Conservation (phyloP, 2,888 invertebrate genomes). For the Mycogona germanica region DNA sequence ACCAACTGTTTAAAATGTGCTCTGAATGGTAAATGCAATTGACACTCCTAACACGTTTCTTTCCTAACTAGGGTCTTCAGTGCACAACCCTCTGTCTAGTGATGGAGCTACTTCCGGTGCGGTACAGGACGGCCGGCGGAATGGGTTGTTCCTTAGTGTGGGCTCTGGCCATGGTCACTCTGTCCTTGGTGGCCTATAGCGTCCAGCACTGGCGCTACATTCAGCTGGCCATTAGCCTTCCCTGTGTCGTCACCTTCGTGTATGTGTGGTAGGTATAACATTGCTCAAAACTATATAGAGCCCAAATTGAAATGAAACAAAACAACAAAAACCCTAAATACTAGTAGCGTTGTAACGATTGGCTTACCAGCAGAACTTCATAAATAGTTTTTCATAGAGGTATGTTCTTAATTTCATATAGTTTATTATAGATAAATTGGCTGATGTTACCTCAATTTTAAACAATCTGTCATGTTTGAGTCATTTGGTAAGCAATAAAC, state of each 20-base stretch:
- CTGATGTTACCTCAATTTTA: too few species aligned
- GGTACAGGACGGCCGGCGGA: conserved; percentile 38
- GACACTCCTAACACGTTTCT: too few species aligned
- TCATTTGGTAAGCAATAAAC: too few species aligned
- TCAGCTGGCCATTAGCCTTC: conserved; percentile 40
- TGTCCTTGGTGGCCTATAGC: conserved; percentile 37
- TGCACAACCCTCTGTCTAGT: conserved; percentile 40
- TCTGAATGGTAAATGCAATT: too few species aligned
- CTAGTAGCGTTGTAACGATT: neutral
- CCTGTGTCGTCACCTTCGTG: conserved; percentile 37
- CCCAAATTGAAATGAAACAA: too few species aligned
- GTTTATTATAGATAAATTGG: too few species aligned
- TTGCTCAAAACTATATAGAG: too few species aligned
- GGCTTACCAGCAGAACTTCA: neutral
- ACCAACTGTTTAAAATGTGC: neutral
- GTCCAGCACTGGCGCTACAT: conserved; percentile 42
- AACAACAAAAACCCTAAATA: too few species aligned
- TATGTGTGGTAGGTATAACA: conserved; percentile 35
- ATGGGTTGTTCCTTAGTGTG: conserved; percentile 39
- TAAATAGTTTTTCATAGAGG: too few species aligned
- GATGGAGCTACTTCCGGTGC: conserved; percentile 39
- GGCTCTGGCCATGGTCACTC: conserved; percentile 37
- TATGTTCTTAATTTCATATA: too few species aligned
- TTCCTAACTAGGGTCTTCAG: conserved; percentile 39
- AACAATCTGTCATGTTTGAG: too few species aligned